These are phyloP conservation scores for Ellobius talpinus DNA, from an alignment of 2,113 vertebrate species.

Conservation along the genomic window DNA sequence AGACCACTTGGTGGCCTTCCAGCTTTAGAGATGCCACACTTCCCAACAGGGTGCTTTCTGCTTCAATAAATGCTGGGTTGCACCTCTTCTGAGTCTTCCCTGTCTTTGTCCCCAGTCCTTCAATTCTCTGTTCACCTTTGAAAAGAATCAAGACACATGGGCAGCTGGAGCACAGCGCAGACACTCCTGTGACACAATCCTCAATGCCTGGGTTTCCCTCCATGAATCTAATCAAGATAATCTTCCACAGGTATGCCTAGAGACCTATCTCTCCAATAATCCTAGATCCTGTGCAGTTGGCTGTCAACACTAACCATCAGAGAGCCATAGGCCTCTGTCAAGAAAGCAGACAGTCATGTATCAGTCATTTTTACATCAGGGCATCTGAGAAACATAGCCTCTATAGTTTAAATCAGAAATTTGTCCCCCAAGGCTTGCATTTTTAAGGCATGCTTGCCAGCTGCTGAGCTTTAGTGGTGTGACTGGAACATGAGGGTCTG, in stretches of 20 bases:
- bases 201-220: not conserved
- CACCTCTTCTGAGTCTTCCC: not conserved
- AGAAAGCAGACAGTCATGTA: not conserved
- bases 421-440: not conserved
- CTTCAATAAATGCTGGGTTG: not conserved
- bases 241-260: not conserved
- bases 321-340: not conserved
- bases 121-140: not conserved
- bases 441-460: not conserved
- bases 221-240: not conserved
- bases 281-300: not conserved
- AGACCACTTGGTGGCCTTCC: not conserved
- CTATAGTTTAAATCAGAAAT: not conserved
- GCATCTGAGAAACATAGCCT: not conserved
- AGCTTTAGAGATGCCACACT: not conserved
- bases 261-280: not conserved
- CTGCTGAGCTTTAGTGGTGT: not conserved
- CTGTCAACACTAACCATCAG: not conserved
- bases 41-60: not conserved
- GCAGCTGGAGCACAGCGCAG: not conserved
- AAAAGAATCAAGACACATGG: not conserved
- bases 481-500: not conserved
- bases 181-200: not conserved
- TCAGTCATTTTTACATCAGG: not conserved
- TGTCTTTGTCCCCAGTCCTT: not conserved